phyloP scores from a whole-genome alignment of 1,140 invertebrate species.

The Elysia chlorotica region DNA sequence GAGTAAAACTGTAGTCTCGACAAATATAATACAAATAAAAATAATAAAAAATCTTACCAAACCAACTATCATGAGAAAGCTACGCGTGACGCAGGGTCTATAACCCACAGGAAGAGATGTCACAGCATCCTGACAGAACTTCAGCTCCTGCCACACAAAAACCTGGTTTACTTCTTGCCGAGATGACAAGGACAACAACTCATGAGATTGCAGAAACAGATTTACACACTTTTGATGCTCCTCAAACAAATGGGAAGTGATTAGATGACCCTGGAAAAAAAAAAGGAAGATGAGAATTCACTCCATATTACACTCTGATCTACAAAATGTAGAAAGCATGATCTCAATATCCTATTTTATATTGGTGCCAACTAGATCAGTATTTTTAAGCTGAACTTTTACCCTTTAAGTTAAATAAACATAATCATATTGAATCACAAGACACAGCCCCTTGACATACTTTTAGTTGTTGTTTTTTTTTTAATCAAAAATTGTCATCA shows the following conservation, averaged over 20 bases:
- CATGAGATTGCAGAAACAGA: slow-evolving; percentile 55
- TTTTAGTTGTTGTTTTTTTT: too few species aligned
- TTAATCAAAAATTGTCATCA: too few species aligned
- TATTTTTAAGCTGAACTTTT: too few species aligned
- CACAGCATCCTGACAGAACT: slow-evolving; percentile 42
- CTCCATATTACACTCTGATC: too few species aligned
- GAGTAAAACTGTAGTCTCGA: neutral
- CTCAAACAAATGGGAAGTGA: slow-evolving; percentile 55
- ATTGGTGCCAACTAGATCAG: too few species aligned
- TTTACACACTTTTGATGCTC: slow-evolving; percentile 52
- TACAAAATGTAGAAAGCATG: too few species aligned
- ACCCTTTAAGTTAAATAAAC: too few species aligned
- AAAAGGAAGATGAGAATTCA: neutral
- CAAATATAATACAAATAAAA: too few species aligned
- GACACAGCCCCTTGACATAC: too few species aligned
- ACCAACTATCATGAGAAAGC: slow-evolving; percentile 60
- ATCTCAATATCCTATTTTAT: too few species aligned
- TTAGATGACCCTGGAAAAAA: slow-evolving; percentile 53
- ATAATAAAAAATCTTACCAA: slow-evolving; percentile 51
- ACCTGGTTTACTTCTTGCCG: slow-evolving; percentile 53
- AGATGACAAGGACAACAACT: slow-evolving; percentile 50
- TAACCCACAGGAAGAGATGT: neutral
- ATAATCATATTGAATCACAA: too few species aligned
- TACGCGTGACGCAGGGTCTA: slow-evolving; percentile 45
- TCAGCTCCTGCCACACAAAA: slow-evolving; percentile 61